phyloP scores from a whole-genome alignment of 2,113 vertebrate genomes.

The Catagonus wagneri region DNA sequence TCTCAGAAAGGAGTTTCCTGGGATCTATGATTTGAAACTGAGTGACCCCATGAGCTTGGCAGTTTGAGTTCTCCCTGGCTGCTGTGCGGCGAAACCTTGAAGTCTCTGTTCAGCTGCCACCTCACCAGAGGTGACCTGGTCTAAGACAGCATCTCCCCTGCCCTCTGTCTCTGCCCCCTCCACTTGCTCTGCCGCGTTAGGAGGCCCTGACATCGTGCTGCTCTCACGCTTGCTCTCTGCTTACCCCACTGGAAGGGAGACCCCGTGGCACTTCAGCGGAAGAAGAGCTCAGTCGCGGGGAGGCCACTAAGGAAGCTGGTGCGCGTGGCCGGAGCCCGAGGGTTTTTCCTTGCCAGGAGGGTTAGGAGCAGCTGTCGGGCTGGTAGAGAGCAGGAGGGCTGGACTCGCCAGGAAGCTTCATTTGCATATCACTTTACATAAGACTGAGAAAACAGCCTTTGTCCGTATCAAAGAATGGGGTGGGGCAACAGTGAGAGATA shows the following conservation, averaged over 20 bases:
- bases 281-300: neutral
- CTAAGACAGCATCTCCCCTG: neutral
- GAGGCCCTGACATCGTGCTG: neutral
- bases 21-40: neutral
- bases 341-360: neutral
- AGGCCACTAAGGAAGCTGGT: neutral
- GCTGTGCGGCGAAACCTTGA: neutral
- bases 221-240: neutral
- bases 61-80: neutral
- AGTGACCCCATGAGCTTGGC: no score
- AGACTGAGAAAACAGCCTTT: neutral
- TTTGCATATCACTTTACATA: conserved; percentile 20
- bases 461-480: neutral
- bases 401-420: neutral
- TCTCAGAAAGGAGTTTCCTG: neutral
- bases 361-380: neutral
- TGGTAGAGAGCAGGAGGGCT: neutral
- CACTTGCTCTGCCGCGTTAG: neutral
- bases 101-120: neutral
- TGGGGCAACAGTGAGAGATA: neutral
- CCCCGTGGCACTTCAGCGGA: neutral
- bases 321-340: neutral
- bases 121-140: neutral
- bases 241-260: neutral
- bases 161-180: neutral